Evolutionary conservation across 2,888 invertebrate genomes (phyloP), one percentile per base, ranked within the genome.

Genomic region (Eupithecia insigniata): DNA sequence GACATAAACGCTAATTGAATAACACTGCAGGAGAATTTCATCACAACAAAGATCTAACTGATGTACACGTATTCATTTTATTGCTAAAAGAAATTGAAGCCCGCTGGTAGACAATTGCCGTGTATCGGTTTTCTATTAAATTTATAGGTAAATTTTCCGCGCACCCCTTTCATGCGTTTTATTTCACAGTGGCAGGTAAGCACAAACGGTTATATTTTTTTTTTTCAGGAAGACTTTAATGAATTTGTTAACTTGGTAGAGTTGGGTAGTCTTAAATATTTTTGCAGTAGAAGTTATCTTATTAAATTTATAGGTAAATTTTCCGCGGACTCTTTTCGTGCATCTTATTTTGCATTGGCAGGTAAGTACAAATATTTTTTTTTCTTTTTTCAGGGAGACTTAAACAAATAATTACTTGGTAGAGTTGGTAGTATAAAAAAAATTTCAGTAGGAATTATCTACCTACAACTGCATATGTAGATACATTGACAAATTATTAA

Each of bases 121-220:
- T 62, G 90, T 92, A 92, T 92, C 89, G 92, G 88, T 90, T 90
- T 84, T 83, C 90, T 89, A 91, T 92, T 91, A 90, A 88, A 88
- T 79, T 79, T 75, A 78, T 78, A 80, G 73, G 79, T 71, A 67
- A 81, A 78, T 79, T 80, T 79, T 80, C 78, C 75, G 62, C 58
- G 64, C 68, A 66, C 61, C 66, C 46, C 66, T 72, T 72, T 55
- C 71, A 51, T 65, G 34, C 72, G 18, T 30, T 16, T 28, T 30
- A 10, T 8, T 18, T 30, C 18, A 58, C 26, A 30, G 18, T 30
- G 28, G 60, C 30, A 60, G 55, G 55, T 55, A 5, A 55, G 55
- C 22, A 12, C 12, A n/a, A n/a, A n/a, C 22, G 55, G 64, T 70
- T 64, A 30, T 58, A 10, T 2, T n/a, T 43, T n/a, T 46, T 18